Percentiles rank a stretch among this genome's conserved stretches.
phyloP scores from a whole-genome alignment of 2,888 invertebrate genomes.

The Phragmatobia fuliginosa region DNA sequence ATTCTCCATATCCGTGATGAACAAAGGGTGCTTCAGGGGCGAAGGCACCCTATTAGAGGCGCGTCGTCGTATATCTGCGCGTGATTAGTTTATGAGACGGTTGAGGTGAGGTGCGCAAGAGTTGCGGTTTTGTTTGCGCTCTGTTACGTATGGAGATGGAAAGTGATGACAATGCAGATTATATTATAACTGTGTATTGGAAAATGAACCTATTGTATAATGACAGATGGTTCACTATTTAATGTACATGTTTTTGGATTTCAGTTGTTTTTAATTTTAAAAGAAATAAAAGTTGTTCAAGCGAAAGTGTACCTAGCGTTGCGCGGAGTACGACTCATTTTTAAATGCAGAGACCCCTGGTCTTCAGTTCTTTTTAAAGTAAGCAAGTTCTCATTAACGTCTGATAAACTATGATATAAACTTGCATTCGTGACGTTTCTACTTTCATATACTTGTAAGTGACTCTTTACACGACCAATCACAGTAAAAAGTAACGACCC shows the following conservation, averaged over 20 bases:
- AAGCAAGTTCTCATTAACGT: background rate
- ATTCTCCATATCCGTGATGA: constrained; percentile 12
- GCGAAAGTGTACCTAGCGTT: background rate
- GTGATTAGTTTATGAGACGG: constrained; percentile 74
- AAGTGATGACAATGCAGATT: background rate
- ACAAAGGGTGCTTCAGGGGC: constrained; percentile 65
- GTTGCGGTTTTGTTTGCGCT: constrained; percentile 35
- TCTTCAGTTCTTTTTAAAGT: background rate
- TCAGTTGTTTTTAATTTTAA: background rate
- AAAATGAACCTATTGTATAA: background rate
- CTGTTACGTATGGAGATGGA: constrained; percentile 17
- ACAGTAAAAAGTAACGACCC: no score
- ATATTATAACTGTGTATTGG: background rate
- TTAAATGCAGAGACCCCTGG: background rate
- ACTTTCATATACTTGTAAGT: background rate
- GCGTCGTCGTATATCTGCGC: constrained; percentile 65
- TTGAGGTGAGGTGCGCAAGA: constrained; percentile 46
- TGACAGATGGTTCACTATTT: background rate
- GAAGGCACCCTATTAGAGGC: constrained; percentile 52
- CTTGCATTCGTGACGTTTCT: background rate
- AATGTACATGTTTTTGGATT: background rate
- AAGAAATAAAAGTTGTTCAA: background rate
- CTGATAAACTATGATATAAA: background rate
- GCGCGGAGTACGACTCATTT: background rate
- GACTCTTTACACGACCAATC: background rate